Percentiles rank a stretch among this genome's conserved stretches.
phyloP scores from a whole-genome alignment of 2,113 vertebrate genomes.

The Ceyx margarethae region DNA sequence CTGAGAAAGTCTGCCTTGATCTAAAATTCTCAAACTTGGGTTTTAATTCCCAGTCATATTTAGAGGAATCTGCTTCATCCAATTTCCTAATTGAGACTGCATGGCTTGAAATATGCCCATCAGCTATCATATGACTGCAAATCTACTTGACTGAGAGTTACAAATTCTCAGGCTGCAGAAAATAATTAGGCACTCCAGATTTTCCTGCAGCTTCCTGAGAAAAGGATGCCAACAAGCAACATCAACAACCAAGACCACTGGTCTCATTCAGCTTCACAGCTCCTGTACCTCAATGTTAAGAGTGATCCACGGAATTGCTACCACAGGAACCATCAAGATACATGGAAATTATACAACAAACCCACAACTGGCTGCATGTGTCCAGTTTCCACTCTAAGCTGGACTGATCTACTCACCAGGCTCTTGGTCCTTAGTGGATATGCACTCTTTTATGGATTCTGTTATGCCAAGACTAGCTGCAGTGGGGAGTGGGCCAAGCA shows the following conservation, averaged over 20 bases:
- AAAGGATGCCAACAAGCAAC: not conserved
- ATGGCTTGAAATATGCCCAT: constrained; percentile 14
- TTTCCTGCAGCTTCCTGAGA: not conserved
- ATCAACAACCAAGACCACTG: not conserved
- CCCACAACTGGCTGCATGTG: not conserved
- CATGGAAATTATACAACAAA: not conserved
- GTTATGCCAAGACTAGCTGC: constrained; percentile 88
- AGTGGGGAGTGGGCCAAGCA: constrained; percentile 88
- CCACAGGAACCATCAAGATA: not conserved
- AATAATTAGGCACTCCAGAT: not conserved
- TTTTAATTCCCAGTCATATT: constrained; percentile 40
- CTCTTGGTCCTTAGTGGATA: constrained; percentile 74
- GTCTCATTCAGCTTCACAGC: not conserved
- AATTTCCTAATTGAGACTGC: constrained; percentile 16
- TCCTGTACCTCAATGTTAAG: fast-evolving
- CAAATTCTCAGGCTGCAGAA: not conserved
- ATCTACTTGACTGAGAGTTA: not conserved
- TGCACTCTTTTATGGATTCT: constrained; percentile 81
- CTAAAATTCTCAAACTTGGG: not conserved
- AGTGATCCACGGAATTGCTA: not conserved
- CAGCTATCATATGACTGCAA: not conserved
- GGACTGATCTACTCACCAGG: constrained; percentile 76
- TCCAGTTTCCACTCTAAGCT: not conserved
- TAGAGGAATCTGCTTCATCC: constrained; percentile 17
- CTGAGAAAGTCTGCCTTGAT: constrained; percentile 21